Conservation (phyloP, 2,797 vertebrate genomes). For the Eupleurogrammus muticus region DNA sequence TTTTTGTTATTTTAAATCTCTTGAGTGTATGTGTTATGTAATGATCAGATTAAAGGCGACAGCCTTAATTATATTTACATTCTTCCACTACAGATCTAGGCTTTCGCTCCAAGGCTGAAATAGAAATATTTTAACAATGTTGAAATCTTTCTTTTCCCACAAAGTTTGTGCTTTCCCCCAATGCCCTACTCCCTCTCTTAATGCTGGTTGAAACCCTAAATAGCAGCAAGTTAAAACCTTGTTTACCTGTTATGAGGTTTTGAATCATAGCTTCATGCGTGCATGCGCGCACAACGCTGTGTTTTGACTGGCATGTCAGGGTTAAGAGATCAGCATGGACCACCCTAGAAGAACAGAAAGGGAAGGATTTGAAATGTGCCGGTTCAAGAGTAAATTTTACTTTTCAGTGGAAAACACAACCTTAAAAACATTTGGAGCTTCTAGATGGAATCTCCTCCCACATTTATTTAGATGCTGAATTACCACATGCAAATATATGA, state of each 20-base stretch:
- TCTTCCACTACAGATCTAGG: constrained; percentile 25
- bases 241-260: constrained; percentile 70
- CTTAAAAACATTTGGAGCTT: constrained; percentile 19
- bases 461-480: background rate
- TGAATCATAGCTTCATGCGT: constrained; percentile 72
- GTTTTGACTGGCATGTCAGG: constrained; percentile 79
- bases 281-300: constrained; percentile 58
- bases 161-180: constrained; percentile 40
- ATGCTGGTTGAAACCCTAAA: constrained; percentile 70
- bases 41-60: constrained; percentile 13
- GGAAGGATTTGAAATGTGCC: constrained; percentile 41
- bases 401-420: constrained; percentile 17
- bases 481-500: constrained; percentile 38
- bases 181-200: constrained; percentile 39
- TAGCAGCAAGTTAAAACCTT: constrained; percentile 70
- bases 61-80: constrained; percentile 37
- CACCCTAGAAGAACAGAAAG: constrained; percentile 68
- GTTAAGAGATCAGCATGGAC: constrained; percentile 76
- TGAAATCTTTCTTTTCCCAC: constrained; percentile 40
- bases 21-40: background rate
- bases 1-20: background rate
- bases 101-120: constrained; percentile 34
- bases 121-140: constrained; percentile 17
- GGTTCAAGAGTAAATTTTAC: constrained; percentile 29
- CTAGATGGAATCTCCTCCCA: background rate